Conservation (phyloP, 2,888 invertebrate species). For the Zygothrica quintamaculata region DNA sequence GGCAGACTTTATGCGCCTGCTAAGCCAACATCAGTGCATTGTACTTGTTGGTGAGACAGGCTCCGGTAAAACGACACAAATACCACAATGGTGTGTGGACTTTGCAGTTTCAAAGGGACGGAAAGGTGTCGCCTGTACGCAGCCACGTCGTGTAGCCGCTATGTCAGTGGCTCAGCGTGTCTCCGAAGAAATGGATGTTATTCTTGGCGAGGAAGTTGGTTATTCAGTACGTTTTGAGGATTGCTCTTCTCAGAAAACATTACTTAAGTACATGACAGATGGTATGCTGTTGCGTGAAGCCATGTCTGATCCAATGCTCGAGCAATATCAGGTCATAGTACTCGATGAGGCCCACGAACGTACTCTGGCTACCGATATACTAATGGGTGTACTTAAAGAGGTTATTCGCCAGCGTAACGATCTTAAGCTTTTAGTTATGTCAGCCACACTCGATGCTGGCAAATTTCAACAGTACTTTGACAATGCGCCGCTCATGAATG, state of each 20-base stretch:
- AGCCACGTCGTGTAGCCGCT: conserved; percentile 98
- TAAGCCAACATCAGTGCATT: conserved; percentile 97
- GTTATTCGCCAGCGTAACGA: conserved; percentile 94
- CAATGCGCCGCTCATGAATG: conserved; percentile 98
- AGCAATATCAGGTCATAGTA: conserved; percentile 93
- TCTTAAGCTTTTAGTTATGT: conserved; percentile 99
- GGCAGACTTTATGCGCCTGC: conserved; percentile 96
- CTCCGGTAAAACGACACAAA: conserved; percentile 99
- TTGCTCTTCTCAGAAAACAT: conserved; percentile 96
- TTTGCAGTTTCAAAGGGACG: conserved; percentile 88
- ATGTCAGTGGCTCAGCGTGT: conserved; percentile 99
- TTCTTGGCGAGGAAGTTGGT: conserved; percentile 95
- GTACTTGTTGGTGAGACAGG: conserved; percentile 99
- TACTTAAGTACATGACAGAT: conserved; percentile 99
- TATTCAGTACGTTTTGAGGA: conserved; percentile 99
- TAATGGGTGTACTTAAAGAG: conserved; percentile 99
- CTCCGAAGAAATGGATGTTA: conserved; percentile 99
- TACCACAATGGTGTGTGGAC: conserved; percentile 97
- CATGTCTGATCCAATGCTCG: conserved; percentile 99
- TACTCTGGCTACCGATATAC: conserved; percentile 98
- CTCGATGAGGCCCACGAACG: conserved; percentile 99
- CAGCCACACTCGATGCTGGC: conserved; percentile 99
- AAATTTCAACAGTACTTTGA: conserved; percentile 99
- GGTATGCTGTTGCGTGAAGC: conserved; percentile 99
- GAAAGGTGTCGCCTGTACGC: conserved; percentile 97